Evolutionary conservation across 30 jellyfish, hydroid and myxozoan species (phyloP).

Genomic region (Hydra vulgaris): DNA sequence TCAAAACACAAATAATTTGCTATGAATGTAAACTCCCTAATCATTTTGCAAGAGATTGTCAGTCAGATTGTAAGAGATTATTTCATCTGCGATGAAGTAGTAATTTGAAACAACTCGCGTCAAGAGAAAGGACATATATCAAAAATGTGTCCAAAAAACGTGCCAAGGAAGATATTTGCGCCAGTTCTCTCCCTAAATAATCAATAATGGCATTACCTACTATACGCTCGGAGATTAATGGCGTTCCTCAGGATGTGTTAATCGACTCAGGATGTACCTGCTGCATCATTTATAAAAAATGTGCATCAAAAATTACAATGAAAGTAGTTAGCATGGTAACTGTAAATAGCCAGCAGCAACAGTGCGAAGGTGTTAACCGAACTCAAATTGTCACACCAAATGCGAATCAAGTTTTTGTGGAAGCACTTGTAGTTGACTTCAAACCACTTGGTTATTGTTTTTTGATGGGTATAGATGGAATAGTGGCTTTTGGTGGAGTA

Average conservation of each 20-base stretch:
- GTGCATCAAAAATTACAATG: background rate
- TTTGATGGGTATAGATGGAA: background rate
- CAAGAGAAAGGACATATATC: background rate
- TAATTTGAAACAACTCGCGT: background rate
- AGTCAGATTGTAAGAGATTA: too few relatives aligned
- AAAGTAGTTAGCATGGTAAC: background rate
- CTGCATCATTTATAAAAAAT: background rate
- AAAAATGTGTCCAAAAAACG: background rate
- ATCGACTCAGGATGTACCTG: background rate
- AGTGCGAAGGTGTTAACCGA: background rate
- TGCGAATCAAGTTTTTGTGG: background rate
- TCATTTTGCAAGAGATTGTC: too few relatives aligned
- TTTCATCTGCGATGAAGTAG: too few relatives aligned
- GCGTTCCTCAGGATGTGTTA: background rate
- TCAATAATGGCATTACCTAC: background rate
- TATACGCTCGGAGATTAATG: background rate
- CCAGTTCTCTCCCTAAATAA: background rate
- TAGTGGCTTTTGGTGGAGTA: background rate
- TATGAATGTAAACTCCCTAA: too few relatives aligned
- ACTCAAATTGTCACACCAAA: background rate
- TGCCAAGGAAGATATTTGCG: background rate
- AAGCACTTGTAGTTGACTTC: background rate
- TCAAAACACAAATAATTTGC: too few relatives aligned
- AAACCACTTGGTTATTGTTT: background rate
- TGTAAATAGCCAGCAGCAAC: background rate